Percentiles rank a stretch among this genome's conserved stretches.
Evolutionary conservation across 2,797 vertebrate genomes (phyloP).

Genomic region (Peromyscus eremicus): DNA sequence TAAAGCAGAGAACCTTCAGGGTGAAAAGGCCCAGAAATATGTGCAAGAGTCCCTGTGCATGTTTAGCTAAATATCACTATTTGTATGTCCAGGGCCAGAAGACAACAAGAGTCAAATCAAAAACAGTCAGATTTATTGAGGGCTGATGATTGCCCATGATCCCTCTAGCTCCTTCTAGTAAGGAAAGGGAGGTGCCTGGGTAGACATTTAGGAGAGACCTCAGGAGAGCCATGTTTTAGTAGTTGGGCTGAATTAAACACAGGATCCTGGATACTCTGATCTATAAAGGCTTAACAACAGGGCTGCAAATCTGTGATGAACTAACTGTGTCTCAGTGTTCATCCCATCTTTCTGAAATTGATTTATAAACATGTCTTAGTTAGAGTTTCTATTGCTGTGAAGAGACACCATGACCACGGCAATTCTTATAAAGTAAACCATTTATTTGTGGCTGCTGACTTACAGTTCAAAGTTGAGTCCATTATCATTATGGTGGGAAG

Average conservation of each 20-base stretch:
- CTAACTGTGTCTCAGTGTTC: neutral
- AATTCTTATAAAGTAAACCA: neutral
- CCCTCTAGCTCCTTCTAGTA: too few species aligned
- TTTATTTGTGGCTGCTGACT: neutral
- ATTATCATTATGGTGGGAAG: neutral
- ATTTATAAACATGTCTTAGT: neutral
- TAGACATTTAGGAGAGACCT: neutral
- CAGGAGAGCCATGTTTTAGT: neutral
- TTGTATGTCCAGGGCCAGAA: neutral
- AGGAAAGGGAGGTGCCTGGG: neutral
- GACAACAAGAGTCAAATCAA: neutral
- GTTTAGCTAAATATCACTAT: neutral
- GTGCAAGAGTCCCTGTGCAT: neutral
- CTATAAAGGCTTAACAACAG: neutral
- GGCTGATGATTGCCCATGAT: neutral
- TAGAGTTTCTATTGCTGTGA: neutral
- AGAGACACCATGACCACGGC: neutral
- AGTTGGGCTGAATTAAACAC: neutral
- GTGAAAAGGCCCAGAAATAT: neutral
- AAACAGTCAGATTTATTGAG: fast-evolving
- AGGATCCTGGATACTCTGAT: neutral
- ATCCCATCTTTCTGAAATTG: neutral
- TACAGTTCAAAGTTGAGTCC: neutral
- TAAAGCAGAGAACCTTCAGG: neutral
- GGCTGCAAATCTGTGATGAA: neutral